These are phyloP conservation scores for Poecilobothrus nobilitatus DNA, from an alignment of 2,888 invertebrate species.

Conservation along the genomic window DNA sequence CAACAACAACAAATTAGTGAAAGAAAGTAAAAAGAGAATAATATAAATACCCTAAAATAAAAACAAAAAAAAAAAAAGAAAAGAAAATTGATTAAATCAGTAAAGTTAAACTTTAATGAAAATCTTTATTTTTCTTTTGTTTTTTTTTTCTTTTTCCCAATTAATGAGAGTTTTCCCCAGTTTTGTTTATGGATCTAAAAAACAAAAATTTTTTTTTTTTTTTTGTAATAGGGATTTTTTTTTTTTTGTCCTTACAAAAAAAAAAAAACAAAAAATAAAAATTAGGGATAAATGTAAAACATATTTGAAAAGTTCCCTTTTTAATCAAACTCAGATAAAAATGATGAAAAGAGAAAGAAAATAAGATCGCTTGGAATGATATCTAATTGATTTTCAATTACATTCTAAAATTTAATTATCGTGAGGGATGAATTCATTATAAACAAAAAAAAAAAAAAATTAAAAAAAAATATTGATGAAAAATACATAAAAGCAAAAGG, in stretches of 20 bases:
- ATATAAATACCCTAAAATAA: too few relatives aligned
- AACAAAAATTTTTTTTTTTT: not conserved
- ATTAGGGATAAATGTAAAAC: too few relatives aligned
- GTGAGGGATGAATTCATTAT: not conserved
- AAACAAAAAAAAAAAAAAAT: not conserved
- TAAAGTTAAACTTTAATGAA: not conserved
- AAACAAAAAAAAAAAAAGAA: too few relatives aligned
- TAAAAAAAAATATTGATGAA: too few relatives aligned
- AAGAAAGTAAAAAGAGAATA: too few relatives aligned
- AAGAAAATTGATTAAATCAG: not conserved
- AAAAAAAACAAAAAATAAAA: too few relatives aligned
- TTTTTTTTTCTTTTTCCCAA: not conserved
- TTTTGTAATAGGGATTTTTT: not conserved
- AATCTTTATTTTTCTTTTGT: not conserved
- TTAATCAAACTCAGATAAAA: too few relatives aligned
- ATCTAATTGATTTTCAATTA: slow-evolving; percentile 3
- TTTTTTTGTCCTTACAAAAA: too few relatives aligned
- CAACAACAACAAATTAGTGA: too few relatives aligned
- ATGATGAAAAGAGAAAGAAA: not conserved
- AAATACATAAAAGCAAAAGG: too few relatives aligned
- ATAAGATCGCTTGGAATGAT: not conserved
- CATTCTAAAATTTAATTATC: not conserved
- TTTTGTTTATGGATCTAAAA: not conserved
- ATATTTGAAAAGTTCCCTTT: too few relatives aligned
- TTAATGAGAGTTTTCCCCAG: not conserved